Percentiles rank a stretch among this genome's conserved stretches.
phyloP scores from a whole-genome alignment of 2,888 invertebrate genomes.

The Muscina levida region DNA sequence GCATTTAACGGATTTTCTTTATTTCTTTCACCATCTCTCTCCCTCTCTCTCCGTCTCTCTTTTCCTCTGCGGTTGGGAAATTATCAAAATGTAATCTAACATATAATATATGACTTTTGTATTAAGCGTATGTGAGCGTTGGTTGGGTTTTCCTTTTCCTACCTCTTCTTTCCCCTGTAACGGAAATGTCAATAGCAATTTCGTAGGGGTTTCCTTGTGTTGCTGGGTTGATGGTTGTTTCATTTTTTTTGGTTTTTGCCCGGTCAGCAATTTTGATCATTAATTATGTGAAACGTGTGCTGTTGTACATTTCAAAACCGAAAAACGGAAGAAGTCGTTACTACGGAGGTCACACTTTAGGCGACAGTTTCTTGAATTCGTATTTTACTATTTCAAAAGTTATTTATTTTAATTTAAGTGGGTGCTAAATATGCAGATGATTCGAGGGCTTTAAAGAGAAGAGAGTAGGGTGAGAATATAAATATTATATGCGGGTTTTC shows the following conservation, averaged over 20 bases:
- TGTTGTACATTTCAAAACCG: constrained; percentile 13
- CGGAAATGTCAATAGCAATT: constrained; percentile 58
- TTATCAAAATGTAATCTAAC: constrained; percentile 26
- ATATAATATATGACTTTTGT: constrained; percentile 34
- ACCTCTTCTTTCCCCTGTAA: not conserved
- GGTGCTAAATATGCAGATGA: constrained; percentile 63
- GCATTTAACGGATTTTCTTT: constrained; percentile 50
- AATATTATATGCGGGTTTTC: too few relatives aligned
- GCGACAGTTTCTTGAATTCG: constrained; percentile 32
- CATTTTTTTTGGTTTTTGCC: constrained; percentile 16
- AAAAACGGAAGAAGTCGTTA: constrained; percentile 38
- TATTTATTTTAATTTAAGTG: constrained; percentile 46
- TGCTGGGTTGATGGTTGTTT: constrained; percentile 13
- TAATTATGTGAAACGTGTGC: constrained; percentile 56
- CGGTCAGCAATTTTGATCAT: constrained; percentile 37
- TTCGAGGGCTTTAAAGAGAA: constrained; percentile 10
- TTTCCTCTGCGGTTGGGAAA: not conserved
- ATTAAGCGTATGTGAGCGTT: constrained; percentile 13
- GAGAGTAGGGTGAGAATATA: not conserved
- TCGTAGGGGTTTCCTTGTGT: constrained; percentile 31
- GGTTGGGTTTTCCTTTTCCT: constrained; percentile 29
- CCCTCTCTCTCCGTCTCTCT: constrained; percentile 17
- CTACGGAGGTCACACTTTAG: constrained; percentile 57
- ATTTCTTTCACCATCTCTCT: too few relatives aligned
- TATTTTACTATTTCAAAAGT: constrained; percentile 15